Evolutionary conservation across 1,140 invertebrate genomes (phyloP).

Genomic region (Adoxophyes honmai): DNA sequence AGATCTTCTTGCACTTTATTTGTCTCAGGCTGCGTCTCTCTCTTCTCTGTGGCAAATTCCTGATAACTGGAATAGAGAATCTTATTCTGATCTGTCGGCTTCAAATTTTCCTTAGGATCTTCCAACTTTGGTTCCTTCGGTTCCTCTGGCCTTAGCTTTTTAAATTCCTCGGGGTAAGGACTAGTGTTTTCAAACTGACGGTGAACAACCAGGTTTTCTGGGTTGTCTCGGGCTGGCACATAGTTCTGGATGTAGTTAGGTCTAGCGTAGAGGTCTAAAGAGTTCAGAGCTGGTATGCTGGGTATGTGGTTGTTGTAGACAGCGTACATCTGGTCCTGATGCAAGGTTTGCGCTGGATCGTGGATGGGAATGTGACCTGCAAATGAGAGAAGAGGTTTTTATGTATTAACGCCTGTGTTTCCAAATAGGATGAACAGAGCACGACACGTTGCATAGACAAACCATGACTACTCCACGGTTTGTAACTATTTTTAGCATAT

Average conservation of each 20-base stretch:
- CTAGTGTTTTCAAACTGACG: conserved; percentile 53
- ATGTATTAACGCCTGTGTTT: too few relatives aligned
- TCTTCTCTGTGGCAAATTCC: conserved; percentile 32
- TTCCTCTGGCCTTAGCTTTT: conserved; percentile 42
- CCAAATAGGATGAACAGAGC: too few relatives aligned
- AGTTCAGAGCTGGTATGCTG: conserved; percentile 41
- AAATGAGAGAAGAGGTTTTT: conserved; percentile 16
- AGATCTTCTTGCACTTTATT: conserved; percentile 47
- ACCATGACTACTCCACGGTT: too few relatives aligned
- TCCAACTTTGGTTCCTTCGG: conserved; percentile 31
- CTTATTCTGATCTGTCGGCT: conserved; percentile 56
- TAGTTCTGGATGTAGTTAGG: conserved; percentile 49
- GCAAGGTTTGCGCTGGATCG: conserved; percentile 32
- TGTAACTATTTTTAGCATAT: too few relatives aligned
- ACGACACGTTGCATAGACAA: too few relatives aligned
- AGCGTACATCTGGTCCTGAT: conserved; percentile 42
- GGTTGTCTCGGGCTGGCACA: conserved; percentile 43
- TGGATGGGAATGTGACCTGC: conserved; percentile 40
- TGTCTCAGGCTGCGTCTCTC: conserved; percentile 45
- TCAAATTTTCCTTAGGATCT: conserved; percentile 62
- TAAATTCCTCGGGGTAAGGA: conserved; percentile 41
- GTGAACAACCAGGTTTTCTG: conserved; percentile 61
- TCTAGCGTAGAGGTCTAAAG: conserved; percentile 52
- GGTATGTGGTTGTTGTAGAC: conserved; percentile 49
- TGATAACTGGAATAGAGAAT: conserved; percentile 40